These are phyloP conservation scores for Lapara coniferarum DNA, from an alignment of 2,888 invertebrate genomes.

Conservation along the genomic window DNA sequence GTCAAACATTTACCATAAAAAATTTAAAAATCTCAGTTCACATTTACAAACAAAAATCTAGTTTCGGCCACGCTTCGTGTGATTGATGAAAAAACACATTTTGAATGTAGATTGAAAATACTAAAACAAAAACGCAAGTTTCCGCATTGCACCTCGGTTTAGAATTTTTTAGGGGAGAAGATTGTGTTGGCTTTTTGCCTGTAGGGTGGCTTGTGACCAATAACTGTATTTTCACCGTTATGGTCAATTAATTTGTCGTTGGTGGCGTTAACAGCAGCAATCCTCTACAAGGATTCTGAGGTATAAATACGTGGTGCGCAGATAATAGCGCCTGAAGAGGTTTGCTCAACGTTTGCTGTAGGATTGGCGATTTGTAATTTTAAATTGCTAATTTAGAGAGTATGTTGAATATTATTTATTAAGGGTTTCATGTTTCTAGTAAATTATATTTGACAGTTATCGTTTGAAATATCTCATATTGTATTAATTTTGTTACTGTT, in stretches of 20 bases:
- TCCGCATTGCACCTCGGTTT: slow-evolving; percentile 15
- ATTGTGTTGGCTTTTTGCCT: slow-evolving; percentile 31
- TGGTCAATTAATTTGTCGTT: slow-evolving; percentile 67
- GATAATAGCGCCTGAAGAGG: slow-evolving; percentile 8
- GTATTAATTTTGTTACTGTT: too few species aligned
- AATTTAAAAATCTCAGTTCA: background rate
- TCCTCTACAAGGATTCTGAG: slow-evolving; percentile 37
- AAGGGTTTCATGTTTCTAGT: too few species aligned
- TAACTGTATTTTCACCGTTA: slow-evolving; percentile 65
- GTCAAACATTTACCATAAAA: slow-evolving; percentile 7
- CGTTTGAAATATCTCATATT: too few species aligned
- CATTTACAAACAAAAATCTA: slow-evolving; percentile 13
- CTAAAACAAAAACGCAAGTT: background rate
- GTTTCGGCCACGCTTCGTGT: background rate
- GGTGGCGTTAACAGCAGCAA: slow-evolving; percentile 50
- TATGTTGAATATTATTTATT: too few species aligned
- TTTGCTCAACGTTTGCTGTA: background rate
- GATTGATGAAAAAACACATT: slow-evolving; percentile 1
- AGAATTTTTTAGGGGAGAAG: background rate
- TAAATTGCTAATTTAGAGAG: background rate
- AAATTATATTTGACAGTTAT: too few species aligned
- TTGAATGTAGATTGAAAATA: slow-evolving; percentile 12
- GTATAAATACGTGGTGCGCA: slow-evolving; percentile 14
- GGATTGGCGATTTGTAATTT: background rate
- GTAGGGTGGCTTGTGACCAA: slow-evolving; percentile 40